Conservation (phyloP, 2,113 vertebrate species). For the Atrichornis clamosus region DNA sequence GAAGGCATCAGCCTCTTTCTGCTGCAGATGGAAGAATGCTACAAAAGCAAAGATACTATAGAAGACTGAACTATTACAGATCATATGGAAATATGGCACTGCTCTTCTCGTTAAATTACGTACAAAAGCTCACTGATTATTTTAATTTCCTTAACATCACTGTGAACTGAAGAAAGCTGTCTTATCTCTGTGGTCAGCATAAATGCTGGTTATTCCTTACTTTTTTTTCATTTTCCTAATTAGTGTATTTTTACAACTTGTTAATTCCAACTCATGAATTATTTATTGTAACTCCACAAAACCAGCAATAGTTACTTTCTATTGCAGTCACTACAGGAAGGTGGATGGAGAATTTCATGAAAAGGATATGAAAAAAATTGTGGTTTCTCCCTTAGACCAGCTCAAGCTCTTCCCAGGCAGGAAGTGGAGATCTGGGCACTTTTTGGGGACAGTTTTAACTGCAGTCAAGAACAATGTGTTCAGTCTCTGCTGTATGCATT, state of each 20-base stretch:
- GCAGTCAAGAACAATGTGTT: neutral
- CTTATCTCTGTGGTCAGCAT: constrained; percentile 27
- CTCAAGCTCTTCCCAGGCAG: neutral
- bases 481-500: neutral
- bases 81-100: neutral
- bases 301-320: neutral
- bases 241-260: constrained; percentile 8
- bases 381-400: neutral
- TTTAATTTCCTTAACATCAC: neutral
- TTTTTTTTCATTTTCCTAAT: neutral
- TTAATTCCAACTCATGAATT: constrained; percentile 22
- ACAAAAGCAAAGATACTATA: neutral
- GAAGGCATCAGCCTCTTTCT: neutral
- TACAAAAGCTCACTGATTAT: neutral
- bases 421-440: neutral
- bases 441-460: neutral
- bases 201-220: neutral
- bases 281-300: neutral
- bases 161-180: neutral
- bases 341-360: neutral
- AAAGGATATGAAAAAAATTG: neutral
- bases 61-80: neutral
- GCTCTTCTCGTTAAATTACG: neutral
- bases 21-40: neutral
- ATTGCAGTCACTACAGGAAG: neutral